Percentiles rank a stretch among this genome's conserved stretches.
phyloP scores from a whole-genome alignment of 2,888 invertebrate species.

The Timandra comae region DNA sequence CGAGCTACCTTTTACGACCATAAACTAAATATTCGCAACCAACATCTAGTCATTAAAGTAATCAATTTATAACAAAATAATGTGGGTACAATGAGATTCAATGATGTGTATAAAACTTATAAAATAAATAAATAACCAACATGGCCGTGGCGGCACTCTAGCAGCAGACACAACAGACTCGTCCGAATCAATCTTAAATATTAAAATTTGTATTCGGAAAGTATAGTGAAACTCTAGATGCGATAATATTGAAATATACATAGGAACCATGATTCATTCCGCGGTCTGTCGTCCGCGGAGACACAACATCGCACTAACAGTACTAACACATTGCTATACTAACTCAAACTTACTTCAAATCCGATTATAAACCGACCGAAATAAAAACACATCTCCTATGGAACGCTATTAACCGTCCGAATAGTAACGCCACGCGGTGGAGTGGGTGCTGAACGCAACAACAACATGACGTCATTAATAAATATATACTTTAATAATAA shows the following conservation, averaged over 20 bases:
- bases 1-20: constrained; percentile 67
- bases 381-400: constrained; percentile 31
- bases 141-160: constrained; percentile 69
- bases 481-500: constrained; percentile 51
- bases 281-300: constrained; percentile 68
- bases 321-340: constrained; percentile 67
- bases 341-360: constrained; percentile 58
- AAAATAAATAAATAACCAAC: constrained; percentile 62
- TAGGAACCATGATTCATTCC: constrained; percentile 78
- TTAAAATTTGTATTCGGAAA: constrained; percentile 77
- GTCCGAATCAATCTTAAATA: constrained; percentile 76
- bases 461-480: constrained; percentile 37
- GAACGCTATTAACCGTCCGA: constrained; percentile 33
- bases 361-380: constrained; percentile 43
- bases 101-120: constrained; percentile 35
- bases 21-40: constrained; percentile 64
- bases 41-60: constrained; percentile 55
- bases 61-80: constrained; percentile 55
- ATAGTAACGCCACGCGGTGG: constrained; percentile 37
- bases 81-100: constrained; percentile 39
- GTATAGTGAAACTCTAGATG: constrained; percentile 77
- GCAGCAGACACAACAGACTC: constrained; percentile 73
- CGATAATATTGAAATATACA: constrained; percentile 78
- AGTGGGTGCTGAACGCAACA: constrained; percentile 46
- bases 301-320: constrained; percentile 72